Conservation (phyloP, 1,140 invertebrate genomes). For the Bursaphelenchus mucronatus region DNA sequence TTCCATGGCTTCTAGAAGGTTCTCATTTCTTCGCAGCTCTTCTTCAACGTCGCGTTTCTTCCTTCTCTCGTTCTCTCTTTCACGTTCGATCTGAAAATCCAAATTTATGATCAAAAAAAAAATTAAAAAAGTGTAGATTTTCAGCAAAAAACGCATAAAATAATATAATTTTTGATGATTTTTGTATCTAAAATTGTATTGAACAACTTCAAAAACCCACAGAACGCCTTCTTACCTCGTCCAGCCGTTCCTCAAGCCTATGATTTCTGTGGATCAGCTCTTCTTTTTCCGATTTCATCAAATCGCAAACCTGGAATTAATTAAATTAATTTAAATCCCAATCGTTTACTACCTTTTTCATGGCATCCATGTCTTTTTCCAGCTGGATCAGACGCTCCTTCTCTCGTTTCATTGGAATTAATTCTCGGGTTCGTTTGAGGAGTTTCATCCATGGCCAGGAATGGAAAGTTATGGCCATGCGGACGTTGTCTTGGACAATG, state of each 20-base stretch:
- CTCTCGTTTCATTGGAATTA: conserved; percentile 43
- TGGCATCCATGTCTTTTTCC: conserved; percentile 15
- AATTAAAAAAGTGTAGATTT: background rate
- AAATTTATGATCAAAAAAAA: too few species aligned
- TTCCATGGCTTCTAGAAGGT: conserved; percentile 49
- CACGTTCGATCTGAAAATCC: conserved; percentile 19
- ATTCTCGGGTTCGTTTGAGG: conserved; percentile 20
- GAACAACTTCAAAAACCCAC: too few species aligned
- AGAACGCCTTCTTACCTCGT: too few species aligned
- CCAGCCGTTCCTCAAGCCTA: too few species aligned
- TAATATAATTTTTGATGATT: too few species aligned
- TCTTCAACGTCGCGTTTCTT: conserved; percentile 33
- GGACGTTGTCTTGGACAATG: conserved; percentile 47
- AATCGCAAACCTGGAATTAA: too few species aligned
- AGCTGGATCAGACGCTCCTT: conserved; percentile 34
- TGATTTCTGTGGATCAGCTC: conserved; percentile 7
- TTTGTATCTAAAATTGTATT: too few species aligned
- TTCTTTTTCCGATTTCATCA: background rate
- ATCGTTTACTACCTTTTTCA: conserved; percentile 6
- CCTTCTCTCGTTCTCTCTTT: conserved; percentile 22
- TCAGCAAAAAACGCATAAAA: too few species aligned
- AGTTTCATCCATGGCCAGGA: conserved; percentile 43
- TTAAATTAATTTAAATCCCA: too few species aligned
- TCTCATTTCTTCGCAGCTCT: conserved; percentile 51
- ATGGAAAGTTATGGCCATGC: conserved; percentile 28